Percentiles rank a stretch among this genome's conserved stretches.
phyloP scores from a whole-genome alignment of 2,888 invertebrate genomes.

The Calliopum simillimum region DNA sequence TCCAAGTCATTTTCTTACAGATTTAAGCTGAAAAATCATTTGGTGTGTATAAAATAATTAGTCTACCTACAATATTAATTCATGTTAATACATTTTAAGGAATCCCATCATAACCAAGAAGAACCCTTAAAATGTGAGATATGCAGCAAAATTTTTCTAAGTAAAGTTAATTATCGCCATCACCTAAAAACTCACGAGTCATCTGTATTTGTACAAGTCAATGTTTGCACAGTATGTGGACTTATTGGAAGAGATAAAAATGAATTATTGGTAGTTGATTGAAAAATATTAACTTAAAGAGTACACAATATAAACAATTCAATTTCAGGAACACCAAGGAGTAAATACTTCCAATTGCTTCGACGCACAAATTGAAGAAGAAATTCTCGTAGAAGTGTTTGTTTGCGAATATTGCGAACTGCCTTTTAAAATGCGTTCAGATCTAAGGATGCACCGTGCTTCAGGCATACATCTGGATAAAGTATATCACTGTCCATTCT shows the following conservation, averaged over 20 bases:
- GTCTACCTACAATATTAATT: not conserved
- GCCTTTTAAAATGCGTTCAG: slow-evolving; percentile 52
- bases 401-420: slow-evolving; percentile 61
- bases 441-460: slow-evolving; percentile 56
- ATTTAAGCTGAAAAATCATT: slow-evolving; percentile 53
- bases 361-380: slow-evolving; percentile 42
- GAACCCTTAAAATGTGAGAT: slow-evolving; percentile 49
- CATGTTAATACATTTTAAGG: slow-evolving; percentile 41
- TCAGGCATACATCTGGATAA: slow-evolving; percentile 53
- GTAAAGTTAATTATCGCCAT: slow-evolving; percentile 50
- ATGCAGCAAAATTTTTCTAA: slow-evolving; percentile 57
- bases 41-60: slow-evolving; percentile 47
- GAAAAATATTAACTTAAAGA: not conserved
- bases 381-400: slow-evolving; percentile 52
- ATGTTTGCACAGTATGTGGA: slow-evolving; percentile 58
- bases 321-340: slow-evolving; percentile 38
- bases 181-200: slow-evolving; percentile 59
- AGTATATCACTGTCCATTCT: slow-evolving; percentile 49
- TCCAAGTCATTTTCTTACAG: slow-evolving; percentile 49
- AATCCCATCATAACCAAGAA: slow-evolving; percentile 28
- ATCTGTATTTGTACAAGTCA: slow-evolving; percentile 44
- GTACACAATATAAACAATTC: not conserved
- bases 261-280: slow-evolving; percentile 48
- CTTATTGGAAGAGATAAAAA: slow-evolving; percentile 50
- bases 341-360: slow-evolving; percentile 39